Conservation (phyloP, 2,797 vertebrate genomes). For the Serranus cabrilla region DNA sequence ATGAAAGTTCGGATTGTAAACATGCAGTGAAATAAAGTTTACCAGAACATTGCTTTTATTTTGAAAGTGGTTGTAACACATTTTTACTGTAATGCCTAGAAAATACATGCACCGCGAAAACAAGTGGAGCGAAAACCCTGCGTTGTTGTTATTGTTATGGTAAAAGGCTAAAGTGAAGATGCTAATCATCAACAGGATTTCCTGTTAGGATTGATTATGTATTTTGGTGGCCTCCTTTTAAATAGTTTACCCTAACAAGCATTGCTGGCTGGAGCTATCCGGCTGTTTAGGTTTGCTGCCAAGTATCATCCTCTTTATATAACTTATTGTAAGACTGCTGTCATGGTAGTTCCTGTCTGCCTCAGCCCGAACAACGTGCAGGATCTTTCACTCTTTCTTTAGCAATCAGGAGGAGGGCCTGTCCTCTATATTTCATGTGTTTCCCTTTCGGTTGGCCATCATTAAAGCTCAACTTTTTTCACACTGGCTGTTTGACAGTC, state of each 20-base stretch:
- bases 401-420: slow-evolving; percentile 27
- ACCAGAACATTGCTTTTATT: too few relatives aligned
- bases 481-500: slow-evolving; percentile 56
- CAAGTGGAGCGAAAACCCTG: too few relatives aligned
- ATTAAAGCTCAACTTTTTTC: slow-evolving; percentile 57
- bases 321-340: slow-evolving; percentile 23
- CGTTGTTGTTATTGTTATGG: too few relatives aligned
- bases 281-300: slow-evolving; percentile 24
- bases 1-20: too few relatives aligned
- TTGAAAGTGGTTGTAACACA: too few relatives aligned
- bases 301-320: slow-evolving; percentile 30
- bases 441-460: slow-evolving; percentile 45
- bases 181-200: not conserved
- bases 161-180: too few relatives aligned
- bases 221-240: slow-evolving; percentile 14
- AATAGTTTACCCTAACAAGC: slow-evolving; percentile 9
- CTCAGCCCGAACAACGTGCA: slow-evolving; percentile 5
- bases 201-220: not conserved
- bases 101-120: too few relatives aligned
- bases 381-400: slow-evolving; percentile 44
- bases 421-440: slow-evolving; percentile 47
- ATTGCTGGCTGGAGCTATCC: slow-evolving; percentile 1
- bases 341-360: slow-evolving; percentile 1
- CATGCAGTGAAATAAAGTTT: too few relatives aligned
- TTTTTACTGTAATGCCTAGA: too few relatives aligned